phyloP scores from a whole-genome alignment of 2,888 invertebrate genomes.

The Cryptus armator region DNA sequence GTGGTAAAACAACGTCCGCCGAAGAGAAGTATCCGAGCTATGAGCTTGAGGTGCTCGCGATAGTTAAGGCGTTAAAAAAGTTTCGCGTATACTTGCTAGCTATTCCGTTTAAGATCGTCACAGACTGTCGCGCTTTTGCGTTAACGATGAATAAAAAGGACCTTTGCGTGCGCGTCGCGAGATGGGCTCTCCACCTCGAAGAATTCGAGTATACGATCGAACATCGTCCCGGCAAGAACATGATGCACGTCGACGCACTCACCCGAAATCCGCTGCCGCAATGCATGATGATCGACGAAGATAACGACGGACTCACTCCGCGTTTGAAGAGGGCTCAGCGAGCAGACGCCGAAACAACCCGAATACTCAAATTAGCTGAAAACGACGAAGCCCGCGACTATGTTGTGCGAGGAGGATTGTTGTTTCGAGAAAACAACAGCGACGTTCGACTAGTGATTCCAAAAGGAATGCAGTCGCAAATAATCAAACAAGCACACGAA shows the following conservation, averaged over 20 bases:
- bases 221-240: slow-evolving; percentile 69
- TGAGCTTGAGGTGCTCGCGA: slow-evolving; percentile 71
- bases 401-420: slow-evolving; percentile 36
- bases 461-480: slow-evolving; percentile 27
- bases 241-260: slow-evolving; percentile 72
- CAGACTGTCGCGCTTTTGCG: slow-evolving; percentile 71
- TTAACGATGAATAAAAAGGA: slow-evolving; percentile 71
- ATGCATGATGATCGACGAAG: slow-evolving; percentile 43
- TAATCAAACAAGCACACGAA: slow-evolving; percentile 41
- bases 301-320: slow-evolving; percentile 2
- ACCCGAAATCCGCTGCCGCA: slow-evolving; percentile 69
- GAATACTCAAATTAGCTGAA: not conserved
- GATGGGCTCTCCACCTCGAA: slow-evolving; percentile 71
- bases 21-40: slow-evolving; percentile 72
- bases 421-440: slow-evolving; percentile 47
- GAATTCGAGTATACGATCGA: slow-evolving; percentile 71
- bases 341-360: not conserved
- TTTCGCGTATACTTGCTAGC: slow-evolving; percentile 72
- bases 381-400: slow-evolving; percentile 24
- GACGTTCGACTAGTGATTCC: not conserved
- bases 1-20: slow-evolving; percentile 70
- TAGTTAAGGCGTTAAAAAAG: slow-evolving; percentile 69
- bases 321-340: slow-evolving; percentile 34
- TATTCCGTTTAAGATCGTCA: slow-evolving; percentile 71
- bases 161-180: slow-evolving; percentile 64